Evolutionary conservation across 2,797 vertebrate species (phyloP), one percentile per base, ranked within the genome.

Genomic region (Otolemur crassicaudatus): DNA sequence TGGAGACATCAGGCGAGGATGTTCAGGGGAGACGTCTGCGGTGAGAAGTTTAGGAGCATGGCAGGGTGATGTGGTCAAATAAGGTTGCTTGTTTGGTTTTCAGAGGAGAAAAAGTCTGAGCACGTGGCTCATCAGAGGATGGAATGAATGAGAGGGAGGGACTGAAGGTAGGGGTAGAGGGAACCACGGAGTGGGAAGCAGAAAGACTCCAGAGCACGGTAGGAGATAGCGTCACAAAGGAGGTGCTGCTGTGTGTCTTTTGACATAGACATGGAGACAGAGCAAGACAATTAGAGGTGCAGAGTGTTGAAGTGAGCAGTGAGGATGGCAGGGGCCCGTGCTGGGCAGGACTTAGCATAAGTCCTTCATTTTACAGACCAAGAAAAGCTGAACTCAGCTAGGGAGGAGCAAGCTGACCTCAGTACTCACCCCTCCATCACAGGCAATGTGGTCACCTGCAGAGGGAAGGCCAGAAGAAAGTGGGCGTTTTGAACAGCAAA

Each of bases 11-110:
- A 9, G 37, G 13, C 43, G 29, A 84, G n/a, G 58, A 63, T 43
- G 65, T 31, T 77, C 19, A 12, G 0, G 34, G 72, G 40, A 86
- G 49, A 90, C 58, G 56, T 76, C 60, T 37, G 4, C 23, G 81
- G n/a, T 83, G 70, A 77, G 40, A 76, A 53, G 27, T 43, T 94
- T 40, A 84, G 80, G 82, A 63, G 61, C 87, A 76, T 29, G 37
- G 31, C 77, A 53, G 34, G 65, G 16, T 56, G 46, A 81, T 49
- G 58, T 1, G 7, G 77, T 56, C 37, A 94, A 90, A 88, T 70
- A 85, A 80, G 17, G 5, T 69, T 83, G 6, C 43, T 43, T 69
- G 5, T 67, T 90, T 90, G 29, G 22, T 70, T 88, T 94, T 92
- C 69, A 69, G 65, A 83, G n/a, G 20, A 34, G 37, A 84, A 40